A percentile compares a stretch with the other conserved stretches of the same genome.
Conservation (phyloP, 1,140 invertebrate species). For the Dendroctonus ponderosae region DNA sequence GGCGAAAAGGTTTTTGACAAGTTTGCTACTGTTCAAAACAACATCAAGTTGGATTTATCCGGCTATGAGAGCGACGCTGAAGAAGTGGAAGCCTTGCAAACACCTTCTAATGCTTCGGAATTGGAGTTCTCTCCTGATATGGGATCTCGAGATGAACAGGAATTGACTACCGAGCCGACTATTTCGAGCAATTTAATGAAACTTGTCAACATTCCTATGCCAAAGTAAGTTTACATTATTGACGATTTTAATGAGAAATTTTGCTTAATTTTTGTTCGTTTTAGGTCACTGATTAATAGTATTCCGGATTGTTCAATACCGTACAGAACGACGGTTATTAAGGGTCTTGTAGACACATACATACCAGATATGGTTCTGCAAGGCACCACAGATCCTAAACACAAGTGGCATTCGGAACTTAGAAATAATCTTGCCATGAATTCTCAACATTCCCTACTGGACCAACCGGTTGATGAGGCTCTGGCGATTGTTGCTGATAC, state of each 20-base stretch:
- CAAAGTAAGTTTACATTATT: constrained; percentile 50
- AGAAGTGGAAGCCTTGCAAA: constrained; percentile 55
- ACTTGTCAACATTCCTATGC: constrained; percentile 63
- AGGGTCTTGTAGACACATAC: constrained; percentile 62
- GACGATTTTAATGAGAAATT: not conserved
- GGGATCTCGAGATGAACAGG: not conserved
- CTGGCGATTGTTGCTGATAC: constrained; percentile 81
- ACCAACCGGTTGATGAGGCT: constrained; percentile 73
- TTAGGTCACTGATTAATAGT: constrained; percentile 7
- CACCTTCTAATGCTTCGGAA: constrained; percentile 67
- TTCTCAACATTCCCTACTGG: constrained; percentile 59
- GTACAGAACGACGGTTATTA: constrained; percentile 24
- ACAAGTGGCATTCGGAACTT: constrained; percentile 55
- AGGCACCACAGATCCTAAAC: constrained; percentile 54
- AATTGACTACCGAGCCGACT: not conserved
- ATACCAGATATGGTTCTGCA: constrained; percentile 74
- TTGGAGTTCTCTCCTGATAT: constrained; percentile 64
- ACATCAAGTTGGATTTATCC: constrained; percentile 37
- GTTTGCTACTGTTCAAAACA: constrained; percentile 36
- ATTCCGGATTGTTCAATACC: constrained; percentile 11
- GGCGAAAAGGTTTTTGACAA: constrained; percentile 53
- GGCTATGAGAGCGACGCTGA: constrained; percentile 40
- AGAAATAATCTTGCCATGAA: constrained; percentile 57
- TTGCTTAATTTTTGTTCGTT: constrained; percentile 8
- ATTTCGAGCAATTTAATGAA: constrained; percentile 42